Evolutionary conservation across 2,888 invertebrate genomes (phyloP), one percentile per base, ranked within the genome.

Genomic region (Xanthia icteritia): DNA sequence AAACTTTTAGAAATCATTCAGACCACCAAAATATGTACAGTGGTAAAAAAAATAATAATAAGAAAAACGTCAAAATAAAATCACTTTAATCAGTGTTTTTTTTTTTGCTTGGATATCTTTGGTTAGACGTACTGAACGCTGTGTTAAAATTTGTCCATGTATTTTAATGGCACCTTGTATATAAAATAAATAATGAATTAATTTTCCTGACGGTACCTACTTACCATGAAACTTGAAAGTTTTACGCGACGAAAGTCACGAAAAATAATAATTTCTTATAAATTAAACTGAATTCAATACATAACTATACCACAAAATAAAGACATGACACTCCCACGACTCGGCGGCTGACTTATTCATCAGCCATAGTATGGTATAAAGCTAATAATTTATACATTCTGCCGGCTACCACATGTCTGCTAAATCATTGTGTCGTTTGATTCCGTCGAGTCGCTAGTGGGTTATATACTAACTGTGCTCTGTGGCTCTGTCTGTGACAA

Each of bases 351-450:
- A 81, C 74, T 85, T 85, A 85, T 85, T 86, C 85, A 85, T 75
- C 72, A 73, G 27, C 76, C 39, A 74, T 42, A 31, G 56, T 54
- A 85, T 70, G 71, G 45, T 61, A 73, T 75, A 73, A 51, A 17
- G 42, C 77, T 79, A 79, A 83, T 85, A 54, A 81, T 76, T 86
- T 85, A 86, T 86, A 87, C 88, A 86, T 86, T 79, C 86, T 6
- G 56, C 1, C 64, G 77, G 39, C 17, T 66, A 64, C 72, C 74
- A 76, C 76, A 84, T 77, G 77, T 65, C 73, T 8, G 74, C 45
- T 83, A 84, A 78, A 84, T 84, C 86, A 84, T 81, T 81, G 74
- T 77, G 58, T 76, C 69, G 36, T 85, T 76, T 66, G 58, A 71
- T 66, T 72, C 76, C 56, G 63, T 63, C 58, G 23, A 65, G n/a